Evolutionary conservation across 2,797 vertebrate species (phyloP).

Genomic region (Coracias cyanogaster): DNA sequence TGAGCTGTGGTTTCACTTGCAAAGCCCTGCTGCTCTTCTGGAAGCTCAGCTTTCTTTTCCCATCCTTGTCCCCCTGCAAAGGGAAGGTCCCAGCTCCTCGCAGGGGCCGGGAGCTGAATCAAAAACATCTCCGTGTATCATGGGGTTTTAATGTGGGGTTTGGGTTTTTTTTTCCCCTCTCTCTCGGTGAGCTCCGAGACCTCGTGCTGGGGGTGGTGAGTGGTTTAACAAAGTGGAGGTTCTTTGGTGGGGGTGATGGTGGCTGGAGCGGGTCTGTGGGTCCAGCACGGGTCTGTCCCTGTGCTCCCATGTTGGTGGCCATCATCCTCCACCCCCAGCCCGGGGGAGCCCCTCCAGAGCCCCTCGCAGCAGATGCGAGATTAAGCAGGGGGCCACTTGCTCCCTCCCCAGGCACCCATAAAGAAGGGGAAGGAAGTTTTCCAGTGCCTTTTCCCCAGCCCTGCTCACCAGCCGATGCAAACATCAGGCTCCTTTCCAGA

Average conservation of each 20-base stretch:
- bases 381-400: background rate
- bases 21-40: background rate
- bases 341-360: background rate
- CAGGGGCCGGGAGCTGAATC: background rate
- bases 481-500: background rate
- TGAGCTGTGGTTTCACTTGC: background rate
- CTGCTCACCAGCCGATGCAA: background rate
- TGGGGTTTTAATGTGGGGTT: background rate
- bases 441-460: background rate
- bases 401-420: background rate
- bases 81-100: background rate
- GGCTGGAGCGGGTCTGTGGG: fast-evolving
- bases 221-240: fast-evolving
- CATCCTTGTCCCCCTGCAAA: background rate
- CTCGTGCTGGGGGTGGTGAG: fast-evolving
- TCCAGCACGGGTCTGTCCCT: background rate
- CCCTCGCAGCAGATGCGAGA: background rate
- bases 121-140: fast-evolving
- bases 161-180: fast-evolving
- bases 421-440: constrained; percentile 37
- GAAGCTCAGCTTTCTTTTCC: background rate
- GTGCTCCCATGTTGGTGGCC: fast-evolving
- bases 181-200: too few relatives aligned
- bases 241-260: background rate
- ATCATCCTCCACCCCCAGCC: background rate